Base-by-base conservation (phyloP, 1,140 invertebrate genomes). In the Lasaia peninsularis region DNA sequence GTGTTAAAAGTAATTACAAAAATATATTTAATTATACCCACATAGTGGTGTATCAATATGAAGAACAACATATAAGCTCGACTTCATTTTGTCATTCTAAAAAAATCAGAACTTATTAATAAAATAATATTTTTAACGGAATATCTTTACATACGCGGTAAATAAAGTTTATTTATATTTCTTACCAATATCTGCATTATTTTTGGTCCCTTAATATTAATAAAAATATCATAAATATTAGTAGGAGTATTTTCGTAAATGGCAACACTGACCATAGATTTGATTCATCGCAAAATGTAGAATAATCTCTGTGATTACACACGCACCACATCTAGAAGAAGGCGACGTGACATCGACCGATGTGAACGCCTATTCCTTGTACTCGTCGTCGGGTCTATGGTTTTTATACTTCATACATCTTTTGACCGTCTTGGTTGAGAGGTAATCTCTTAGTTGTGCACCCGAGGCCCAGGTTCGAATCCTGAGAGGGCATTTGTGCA, bases 291-390 rank as follows among this genome's bases (percentile, higher is more conserved):
- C 37, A 44, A 44, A 62, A 58, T 57, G 57, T 60, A 64, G 58
- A 54, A 52, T 69, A 63, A 66, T 66, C 54, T 60, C 49, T 51
- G 32, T 35, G 60, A 56, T 65, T 62, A 60, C 60, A 52, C 56
- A 65, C 63, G 63, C 63, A 62, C 52, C 40, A 49, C 37, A 20
- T 44, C 37, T 18, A 52, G 24, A 28, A 28, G 8, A 7, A 28
- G 24, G 55, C 56, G 60, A 65, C 56, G 56, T 37, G 63, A 44
- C 37, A 44, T 44, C 37, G 37, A 44, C 37, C 37, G 11, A 44
- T 18, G 16, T 44, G 18, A 53, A 16, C 31, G 52, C 52, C 52
- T 33, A 34, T 53, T 20, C 18, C 37, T 44, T 44, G 37, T 44
- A 44, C 9, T 14, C 37, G 9, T 44, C 37, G 9, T 18, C 7